Evolutionary conservation across 2,113 vertebrate genomes (phyloP).

Genomic region (Chrysochloris asiatica): DNA sequence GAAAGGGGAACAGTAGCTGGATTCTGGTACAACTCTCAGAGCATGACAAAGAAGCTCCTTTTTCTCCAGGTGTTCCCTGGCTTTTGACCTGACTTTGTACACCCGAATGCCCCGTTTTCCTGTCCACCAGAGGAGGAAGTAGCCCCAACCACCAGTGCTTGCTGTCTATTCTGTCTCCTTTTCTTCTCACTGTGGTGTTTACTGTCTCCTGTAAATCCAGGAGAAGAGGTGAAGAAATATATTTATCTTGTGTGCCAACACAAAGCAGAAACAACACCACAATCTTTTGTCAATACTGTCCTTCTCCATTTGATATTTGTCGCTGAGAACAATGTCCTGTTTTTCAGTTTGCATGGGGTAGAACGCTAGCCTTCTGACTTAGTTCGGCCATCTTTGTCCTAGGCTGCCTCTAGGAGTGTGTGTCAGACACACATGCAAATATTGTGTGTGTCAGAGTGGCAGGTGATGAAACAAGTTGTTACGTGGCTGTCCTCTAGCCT

Average conservation of each 20-base stretch:
- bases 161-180: rapidly evolving
- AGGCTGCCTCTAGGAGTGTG: neutral
- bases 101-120: neutral
- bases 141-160: rapidly evolving
- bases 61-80: neutral
- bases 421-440: neutral
- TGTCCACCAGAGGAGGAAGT: neutral
- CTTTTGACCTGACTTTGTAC: too few species aligned
- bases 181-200: neutral
- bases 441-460: neutral
- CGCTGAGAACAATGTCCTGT: neutral
- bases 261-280: neutral
- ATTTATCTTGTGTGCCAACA: neutral
- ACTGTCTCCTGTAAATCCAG: neutral
- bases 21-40: neutral
- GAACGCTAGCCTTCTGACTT: neutral
- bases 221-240: neutral
- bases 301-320: neutral
- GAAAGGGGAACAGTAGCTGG: neutral
- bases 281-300: neutral
- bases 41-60: neutral
- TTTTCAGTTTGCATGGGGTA: neutral
- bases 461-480: neutral
- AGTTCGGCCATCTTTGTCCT: neutral
- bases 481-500: neutral